Conservation (phyloP, 2,113 vertebrate species). For the Osmerus eperlanus region DNA sequence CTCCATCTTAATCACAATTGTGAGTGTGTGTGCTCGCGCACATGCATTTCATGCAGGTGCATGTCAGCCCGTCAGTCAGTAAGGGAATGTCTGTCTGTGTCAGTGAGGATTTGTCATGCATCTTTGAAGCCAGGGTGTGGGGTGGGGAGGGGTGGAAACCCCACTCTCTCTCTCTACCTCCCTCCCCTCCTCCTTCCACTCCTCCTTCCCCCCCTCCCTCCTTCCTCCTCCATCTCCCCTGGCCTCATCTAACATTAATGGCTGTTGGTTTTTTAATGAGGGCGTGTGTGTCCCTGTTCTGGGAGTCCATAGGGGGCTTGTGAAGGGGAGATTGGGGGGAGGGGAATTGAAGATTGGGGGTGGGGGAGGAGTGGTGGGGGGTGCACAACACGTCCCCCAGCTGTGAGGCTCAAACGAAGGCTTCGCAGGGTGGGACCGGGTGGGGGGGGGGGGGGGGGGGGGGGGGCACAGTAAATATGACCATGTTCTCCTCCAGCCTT, state of each 20-base stretch:
- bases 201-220: no score
- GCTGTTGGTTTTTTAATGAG: conserved; percentile 75
- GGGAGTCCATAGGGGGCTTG: conserved; percentile 48
- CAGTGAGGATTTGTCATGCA: conserved; percentile 69
- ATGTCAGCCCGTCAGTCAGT: neutral
- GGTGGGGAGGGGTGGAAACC: conserved; percentile 68
- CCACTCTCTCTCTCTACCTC: conserved; percentile 45
- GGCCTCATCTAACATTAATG: conserved; percentile 81
- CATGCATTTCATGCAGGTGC: neutral
- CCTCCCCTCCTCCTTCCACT: conserved; percentile 17
- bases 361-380: conserved; percentile 4
- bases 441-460: no score
- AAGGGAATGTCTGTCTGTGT: conserved; percentile 14
- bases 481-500: conserved; percentile 57
- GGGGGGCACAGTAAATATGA: conserved; percentile 61
- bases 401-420: conserved; percentile 60
- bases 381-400: conserved; percentile 55
- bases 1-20: conserved; percentile 48
- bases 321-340: conserved; percentile 1
- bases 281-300: conserved; percentile 69
- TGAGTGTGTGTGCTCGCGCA: conserved; percentile 20
- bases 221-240: no score
- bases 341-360: neutral
- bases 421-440: no score
- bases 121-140: conserved; percentile 68